A percentile compares a stretch with the other conserved stretches of the same genome.
phyloP scores from a whole-genome alignment of 2,888 invertebrate species.

The Herminia tarsipennalis region DNA sequence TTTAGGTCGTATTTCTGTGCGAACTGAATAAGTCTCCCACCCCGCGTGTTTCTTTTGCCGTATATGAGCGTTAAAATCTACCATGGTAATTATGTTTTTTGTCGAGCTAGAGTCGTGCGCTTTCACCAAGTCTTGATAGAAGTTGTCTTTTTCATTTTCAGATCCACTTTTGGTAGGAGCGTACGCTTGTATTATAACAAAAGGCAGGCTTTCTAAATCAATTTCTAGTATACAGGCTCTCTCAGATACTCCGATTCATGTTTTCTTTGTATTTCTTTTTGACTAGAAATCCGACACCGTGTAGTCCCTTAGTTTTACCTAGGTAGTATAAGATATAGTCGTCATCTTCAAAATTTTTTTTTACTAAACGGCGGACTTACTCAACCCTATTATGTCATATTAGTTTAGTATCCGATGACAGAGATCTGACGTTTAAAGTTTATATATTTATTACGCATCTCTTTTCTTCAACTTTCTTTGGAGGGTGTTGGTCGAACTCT shows the following conservation, averaged over 20 bases:
- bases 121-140: background rate
- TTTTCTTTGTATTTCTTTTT: background rate
- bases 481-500: background rate
- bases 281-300: background rate
- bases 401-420: background rate
- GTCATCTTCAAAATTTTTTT: no score
- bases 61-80: background rate
- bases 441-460: background rate
- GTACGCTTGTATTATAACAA: background rate
- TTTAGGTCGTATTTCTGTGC: no score
- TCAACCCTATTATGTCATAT: background rate
- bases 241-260: background rate
- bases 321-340: background rate
- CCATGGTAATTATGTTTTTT: no score
- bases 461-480: no score
- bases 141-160: background rate
- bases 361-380: background rate
- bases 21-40: no score
- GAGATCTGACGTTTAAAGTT: background rate
- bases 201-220: background rate
- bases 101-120: background rate
- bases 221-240: background rate
- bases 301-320: background rate
- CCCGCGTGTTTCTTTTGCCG: no score
- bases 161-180: background rate